Base-by-base conservation (phyloP, 2,888 invertebrate genomes). In the Gnatocerus cornutus region DNA sequence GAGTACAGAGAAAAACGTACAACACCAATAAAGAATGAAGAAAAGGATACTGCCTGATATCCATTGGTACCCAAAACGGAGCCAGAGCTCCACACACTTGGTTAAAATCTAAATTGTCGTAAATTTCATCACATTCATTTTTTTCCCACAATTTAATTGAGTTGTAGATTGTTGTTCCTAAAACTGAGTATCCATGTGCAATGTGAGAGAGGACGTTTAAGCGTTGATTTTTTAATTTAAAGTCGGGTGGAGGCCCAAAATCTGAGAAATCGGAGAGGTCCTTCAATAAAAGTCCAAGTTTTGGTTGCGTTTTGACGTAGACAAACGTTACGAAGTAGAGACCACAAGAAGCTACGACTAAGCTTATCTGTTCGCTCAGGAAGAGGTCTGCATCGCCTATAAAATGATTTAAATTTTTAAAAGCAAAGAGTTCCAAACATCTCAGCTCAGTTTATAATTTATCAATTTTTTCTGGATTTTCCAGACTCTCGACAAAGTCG, bases 211-310 rank as follows among this genome's bases (percentile, higher is more conserved):
- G 33, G n/a, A 55, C 16, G 16, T 13, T 16, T 9, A 68, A 29
- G 7, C 29, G 30, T 45, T 46, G 53, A 0, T 45, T 45, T 14
- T 14, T 14, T n/a, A 43, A 27, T 21, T 68, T 52, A 29, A 58
- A 56, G 12, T 45, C 43, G 7, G 63, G 56, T 4, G 68, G 68
- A 41, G 12, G 14, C 10, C 68, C 68, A 33, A 68, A 68, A 6
- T 50, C 14, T 1, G 55, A 29, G 16, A 56, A 68, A 30, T 64
- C 13, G 5, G 68, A 68, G 7, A 68, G 41, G 29, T 68, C 63
- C 0, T 43, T 14, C 8, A 68, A 14, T 9, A 68, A 21, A 3
- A n/a, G 27, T 4, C 55, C 63, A 1, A 56, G 6, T 56, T 68
- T 56, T 8, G 29, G 29, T 45, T 58, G 62, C 6, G 50, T 64